These are phyloP conservation scores for Agonopterix heracliana DNA, from an alignment of 2,888 invertebrate genomes.

Conservation along the genomic window DNA sequence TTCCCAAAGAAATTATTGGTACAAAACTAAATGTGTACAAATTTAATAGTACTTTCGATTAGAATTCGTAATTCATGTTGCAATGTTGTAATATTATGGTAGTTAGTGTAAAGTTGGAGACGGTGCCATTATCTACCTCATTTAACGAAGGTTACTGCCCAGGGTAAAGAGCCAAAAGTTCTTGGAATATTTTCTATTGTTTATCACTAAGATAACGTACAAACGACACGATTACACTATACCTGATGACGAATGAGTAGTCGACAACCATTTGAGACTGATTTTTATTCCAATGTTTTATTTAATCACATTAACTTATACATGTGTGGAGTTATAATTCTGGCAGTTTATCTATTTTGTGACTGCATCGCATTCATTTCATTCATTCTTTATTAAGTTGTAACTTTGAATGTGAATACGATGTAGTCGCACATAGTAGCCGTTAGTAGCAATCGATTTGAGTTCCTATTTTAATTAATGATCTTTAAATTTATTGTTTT, in stretches of 20 bases:
- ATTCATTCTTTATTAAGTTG: no score
- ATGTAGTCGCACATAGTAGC: neutral
- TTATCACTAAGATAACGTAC: slow-evolving; percentile 44
- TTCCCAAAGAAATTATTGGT: slow-evolving; percentile 75
- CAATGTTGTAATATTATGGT: slow-evolving; percentile 64
- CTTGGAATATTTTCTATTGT: slow-evolving; percentile 60
- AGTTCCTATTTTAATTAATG: slow-evolving; percentile 67
- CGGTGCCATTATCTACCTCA: slow-evolving; percentile 72
- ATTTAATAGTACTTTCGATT: slow-evolving; percentile 55
- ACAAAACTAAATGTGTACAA: slow-evolving; percentile 73
- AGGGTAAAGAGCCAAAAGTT: slow-evolving; percentile 70
- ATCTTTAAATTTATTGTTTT: slow-evolving; percentile 45
- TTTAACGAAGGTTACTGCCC: slow-evolving; percentile 38
- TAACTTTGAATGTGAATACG: no score
- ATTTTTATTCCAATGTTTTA: slow-evolving; percentile 33
- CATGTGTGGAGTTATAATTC: neutral
- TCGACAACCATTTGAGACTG: slow-evolving; percentile 54
- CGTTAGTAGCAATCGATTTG: slow-evolving; percentile 56
- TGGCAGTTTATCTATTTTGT: neutral
- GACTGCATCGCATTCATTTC: no score
- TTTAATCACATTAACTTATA: slow-evolving; percentile 5
- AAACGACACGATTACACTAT: slow-evolving; percentile 19
- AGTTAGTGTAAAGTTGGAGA: slow-evolving; percentile 54
- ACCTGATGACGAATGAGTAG: slow-evolving; percentile 24
- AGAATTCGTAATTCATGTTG: slow-evolving; percentile 66